phyloP scores from a whole-genome alignment of 1,140 invertebrate genomes.

The Camponotus pennsylvanicus region DNA sequence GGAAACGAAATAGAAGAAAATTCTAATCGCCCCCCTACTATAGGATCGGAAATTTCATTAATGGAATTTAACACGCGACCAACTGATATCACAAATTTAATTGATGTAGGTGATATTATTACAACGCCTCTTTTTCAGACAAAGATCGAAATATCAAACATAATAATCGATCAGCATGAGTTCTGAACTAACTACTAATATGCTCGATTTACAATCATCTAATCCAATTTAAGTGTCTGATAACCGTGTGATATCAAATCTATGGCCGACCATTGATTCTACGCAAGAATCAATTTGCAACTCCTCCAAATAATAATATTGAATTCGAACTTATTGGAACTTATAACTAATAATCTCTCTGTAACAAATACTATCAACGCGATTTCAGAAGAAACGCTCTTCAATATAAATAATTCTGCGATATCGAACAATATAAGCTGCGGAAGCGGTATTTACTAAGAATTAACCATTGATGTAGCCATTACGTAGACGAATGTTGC shows the following conservation, averaged over 20 bases:
- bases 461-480: conserved; percentile 36
- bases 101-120: conserved; percentile 22
- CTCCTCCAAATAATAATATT: not conserved
- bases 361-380: not conserved
- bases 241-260: not conserved
- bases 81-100: not conserved
- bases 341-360: not conserved
- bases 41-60: conserved; percentile 33
- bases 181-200: conserved; percentile 61
- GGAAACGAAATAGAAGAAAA: conserved; percentile 47
- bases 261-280: not conserved
- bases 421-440: not conserved
- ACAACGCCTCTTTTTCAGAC: conserved; percentile 9
- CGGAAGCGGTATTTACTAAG: not conserved
- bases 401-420: not conserved
- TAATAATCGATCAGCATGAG: conserved; percentile 61
- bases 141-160: conserved; percentile 34
- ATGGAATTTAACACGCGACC: conserved; percentile 10
- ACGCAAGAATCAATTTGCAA: not conserved
- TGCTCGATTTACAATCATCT: conserved; percentile 7
- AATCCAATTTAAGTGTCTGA: not conserved
- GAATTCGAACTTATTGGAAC: not conserved
- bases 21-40: not conserved
- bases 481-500: conserved; percentile 22
- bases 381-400: not conserved